Conservation (phyloP, 2,888 invertebrate species). For the Hymenopus coronatus region DNA sequence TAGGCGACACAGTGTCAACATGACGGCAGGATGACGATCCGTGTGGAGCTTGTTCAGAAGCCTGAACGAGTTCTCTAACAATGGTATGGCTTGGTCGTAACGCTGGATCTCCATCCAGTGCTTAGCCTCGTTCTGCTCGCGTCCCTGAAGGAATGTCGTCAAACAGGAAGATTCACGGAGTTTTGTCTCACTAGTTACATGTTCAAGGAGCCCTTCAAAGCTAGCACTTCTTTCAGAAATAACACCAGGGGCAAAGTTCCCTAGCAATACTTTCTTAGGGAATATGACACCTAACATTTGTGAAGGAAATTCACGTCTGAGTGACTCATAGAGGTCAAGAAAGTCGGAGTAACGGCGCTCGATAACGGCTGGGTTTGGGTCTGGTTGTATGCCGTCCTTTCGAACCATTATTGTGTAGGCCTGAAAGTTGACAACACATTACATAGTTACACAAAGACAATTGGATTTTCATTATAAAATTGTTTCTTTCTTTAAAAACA, state of each 20-base stretch:
- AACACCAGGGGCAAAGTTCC: slow-evolving; percentile 67
- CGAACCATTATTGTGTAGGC: slow-evolving; percentile 62
- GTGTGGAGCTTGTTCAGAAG: slow-evolving; percentile 64
- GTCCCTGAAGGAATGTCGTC: slow-evolving; percentile 59
- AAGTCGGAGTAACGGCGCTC: slow-evolving; percentile 73
- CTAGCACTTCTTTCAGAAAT: slow-evolving; percentile 62
- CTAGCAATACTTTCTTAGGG: slow-evolving; percentile 66
- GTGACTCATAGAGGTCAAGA: slow-evolving; percentile 58
- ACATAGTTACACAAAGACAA: neutral
- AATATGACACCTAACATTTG: slow-evolving; percentile 57
- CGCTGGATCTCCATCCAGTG: slow-evolving; percentile 57
- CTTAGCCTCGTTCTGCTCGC: slow-evolving; percentile 61
- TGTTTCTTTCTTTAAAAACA: neutral
- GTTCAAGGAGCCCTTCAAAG: slow-evolving; percentile 61
- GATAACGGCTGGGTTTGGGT: slow-evolving; percentile 61
- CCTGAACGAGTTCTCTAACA: slow-evolving; percentile 66
- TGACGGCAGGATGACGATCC: slow-evolving; percentile 61
- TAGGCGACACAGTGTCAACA: slow-evolving; percentile 64
- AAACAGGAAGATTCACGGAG: slow-evolving; percentile 58
- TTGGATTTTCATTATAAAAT: neutral
- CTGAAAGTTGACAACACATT: slow-evolving; percentile 30
- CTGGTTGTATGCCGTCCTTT: slow-evolving; percentile 56
- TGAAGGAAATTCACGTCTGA: slow-evolving; percentile 59
- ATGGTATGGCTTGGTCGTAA: slow-evolving; percentile 58
- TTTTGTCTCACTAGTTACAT: slow-evolving; percentile 55